Base-by-base conservation (phyloP, 2,888 invertebrate species). In the Cephus pygmeus region DNA sequence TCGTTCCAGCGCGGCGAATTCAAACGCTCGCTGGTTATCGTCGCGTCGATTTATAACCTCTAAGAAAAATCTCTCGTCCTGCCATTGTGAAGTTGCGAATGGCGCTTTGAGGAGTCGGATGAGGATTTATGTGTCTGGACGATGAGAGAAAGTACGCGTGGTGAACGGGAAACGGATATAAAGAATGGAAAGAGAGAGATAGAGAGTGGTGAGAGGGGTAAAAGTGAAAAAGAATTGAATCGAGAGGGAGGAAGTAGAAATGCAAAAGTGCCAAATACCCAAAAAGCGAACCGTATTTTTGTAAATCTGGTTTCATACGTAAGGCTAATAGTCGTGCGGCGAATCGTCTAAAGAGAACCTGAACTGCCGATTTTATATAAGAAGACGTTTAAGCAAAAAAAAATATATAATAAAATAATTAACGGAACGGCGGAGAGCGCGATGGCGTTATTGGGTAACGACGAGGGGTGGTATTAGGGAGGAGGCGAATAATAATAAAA, bases 251-350 rank as follows among this genome's bases (percentile, higher is more conserved):
- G 83, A 84, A 85, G 85, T 87, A 87, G 31, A 33, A 33, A 76
- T 34, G 85, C 85, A 88, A 87, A 88, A 90, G 90, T 90, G 90
- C 90, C 90, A 90, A 90, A 89, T 83, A 79, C 85, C 86, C 83
- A 89, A 90, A 87, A 86, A 87, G 89, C 88, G 88, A 88, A 89
- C 85, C 90, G 91, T 91, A 91, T 91, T 91, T 91, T 91, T 91
- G 89, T 91, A 91, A 91, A 89, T 88, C 89, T 88, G 90, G 87
- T 91, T 91, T 91, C 90, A 90, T 91, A 91, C 90, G 88, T 90
- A 90, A 89, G 88, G 88, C 87, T 89, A 88, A 87, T 73, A 90
- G 86, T 87, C 88, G 87, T 85, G 86, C 88, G 89, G 81, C 82
- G 87, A 88, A 83, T 85, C 85, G 69, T 74, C 69, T 77, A 79